phyloP scores from a whole-genome alignment of 2,888 invertebrate species.

The Callyntrura sp. region DNA sequence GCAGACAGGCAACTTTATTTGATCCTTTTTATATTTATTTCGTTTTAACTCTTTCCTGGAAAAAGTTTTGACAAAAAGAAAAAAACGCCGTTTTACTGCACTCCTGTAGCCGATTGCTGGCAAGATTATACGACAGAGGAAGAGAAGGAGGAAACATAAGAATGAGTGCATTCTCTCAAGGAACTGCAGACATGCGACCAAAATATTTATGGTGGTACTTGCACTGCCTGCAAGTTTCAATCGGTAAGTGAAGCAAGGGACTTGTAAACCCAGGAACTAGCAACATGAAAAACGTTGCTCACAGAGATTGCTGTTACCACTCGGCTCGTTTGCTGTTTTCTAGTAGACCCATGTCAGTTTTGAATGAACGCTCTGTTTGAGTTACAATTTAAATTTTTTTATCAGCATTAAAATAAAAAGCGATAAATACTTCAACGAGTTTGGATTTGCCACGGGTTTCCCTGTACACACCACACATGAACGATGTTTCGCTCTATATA shows the following conservation, averaged over 20 bases:
- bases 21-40: background rate
- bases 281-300: background rate
- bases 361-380: background rate
- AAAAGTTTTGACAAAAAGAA: slow-evolving; percentile 5
- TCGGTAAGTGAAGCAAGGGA: background rate
- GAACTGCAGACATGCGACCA: background rate
- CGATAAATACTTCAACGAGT: no score
- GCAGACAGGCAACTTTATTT: background rate
- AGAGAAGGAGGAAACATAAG: background rate
- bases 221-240: slow-evolving; percentile 11
- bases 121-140: background rate
- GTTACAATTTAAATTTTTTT: no score
- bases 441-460: no score
- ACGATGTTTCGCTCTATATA: no score
- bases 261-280: slow-evolving; percentile 8
- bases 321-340: background rate
- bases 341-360: background rate
- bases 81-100: background rate
- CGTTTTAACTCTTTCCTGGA: background rate
- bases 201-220: background rate
- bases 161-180: background rate
- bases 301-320: background rate
- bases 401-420: no score
- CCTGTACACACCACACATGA: no score
- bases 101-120: background rate